phyloP scores from a whole-genome alignment of 2,888 invertebrate species.

The Thymelicus sylvestris region DNA sequence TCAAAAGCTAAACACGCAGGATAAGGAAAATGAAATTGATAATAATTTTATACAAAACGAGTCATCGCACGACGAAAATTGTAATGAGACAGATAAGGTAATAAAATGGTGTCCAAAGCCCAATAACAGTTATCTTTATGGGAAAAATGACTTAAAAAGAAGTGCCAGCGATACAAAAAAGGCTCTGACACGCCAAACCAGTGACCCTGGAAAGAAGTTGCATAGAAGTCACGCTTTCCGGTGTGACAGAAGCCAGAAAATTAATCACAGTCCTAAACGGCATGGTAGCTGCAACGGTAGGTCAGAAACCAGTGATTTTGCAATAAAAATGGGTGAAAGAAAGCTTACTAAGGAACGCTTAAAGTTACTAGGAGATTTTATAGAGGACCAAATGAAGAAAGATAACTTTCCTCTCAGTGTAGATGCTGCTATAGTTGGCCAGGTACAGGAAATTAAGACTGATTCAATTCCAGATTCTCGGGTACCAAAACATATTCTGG shows the following conservation, averaged over 20 bases:
- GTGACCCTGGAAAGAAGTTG: conserved; percentile 83
- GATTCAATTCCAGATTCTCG: conserved; percentile 70
- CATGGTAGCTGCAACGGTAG: conserved; percentile 72
- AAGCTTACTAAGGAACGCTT: conserved; percentile 72
- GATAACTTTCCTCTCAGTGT: conserved; percentile 62
- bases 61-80: conserved; percentile 39
- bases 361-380: conserved; percentile 68
- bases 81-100: conserved; percentile 28
- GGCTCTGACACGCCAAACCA: conserved; percentile 69
- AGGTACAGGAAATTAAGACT: conserved; percentile 46
- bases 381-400: conserved; percentile 77
- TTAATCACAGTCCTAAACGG: conserved; percentile 62
- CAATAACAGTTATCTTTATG: conserved; percentile 72
- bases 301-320: conserved; percentile 67
- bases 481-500: conserved; percentile 76
- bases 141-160: conserved; percentile 64
- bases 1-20: conserved; percentile 28
- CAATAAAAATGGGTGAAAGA: conserved; percentile 67
- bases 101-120: conserved; percentile 53
- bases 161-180: conserved; percentile 63
- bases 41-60: conserved; percentile 27
- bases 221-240: conserved; percentile 86
- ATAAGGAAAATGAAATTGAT: conserved; percentile 36
- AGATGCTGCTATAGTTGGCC: conserved; percentile 44
- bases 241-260: conserved; percentile 77